These are phyloP conservation scores for Xenopus petersii DNA, from an alignment of 2,797 vertebrate species.

Conservation along the genomic window DNA sequence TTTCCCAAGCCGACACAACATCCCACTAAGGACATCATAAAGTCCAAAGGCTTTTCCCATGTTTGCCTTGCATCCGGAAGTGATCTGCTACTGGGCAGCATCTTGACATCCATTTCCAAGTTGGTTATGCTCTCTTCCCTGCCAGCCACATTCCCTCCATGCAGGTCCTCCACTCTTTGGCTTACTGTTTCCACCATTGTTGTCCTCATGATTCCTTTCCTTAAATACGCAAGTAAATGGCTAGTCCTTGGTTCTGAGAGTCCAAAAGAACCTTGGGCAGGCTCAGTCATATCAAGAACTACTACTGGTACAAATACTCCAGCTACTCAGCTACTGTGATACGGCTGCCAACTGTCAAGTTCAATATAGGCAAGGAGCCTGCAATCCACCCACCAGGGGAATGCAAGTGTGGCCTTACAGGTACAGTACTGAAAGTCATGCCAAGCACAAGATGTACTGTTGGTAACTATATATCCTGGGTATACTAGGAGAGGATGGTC, in stretches of 20 bases:
- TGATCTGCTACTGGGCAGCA: background rate
- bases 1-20: slow-evolving; percentile 92
- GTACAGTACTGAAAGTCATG: too few species aligned
- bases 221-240: background rate
- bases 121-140: slow-evolving; percentile 47
- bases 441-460: too few species aligned
- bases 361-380: too few species aligned
- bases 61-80: slow-evolving; percentile 75
- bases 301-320: too few species aligned
- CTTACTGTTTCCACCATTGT: slow-evolving; percentile 8
- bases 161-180: slow-evolving; percentile 11
- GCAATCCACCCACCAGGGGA: too few species aligned
- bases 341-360: too few species aligned
- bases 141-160: slow-evolving; percentile 32
- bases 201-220: background rate
- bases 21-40: slow-evolving; percentile 94
- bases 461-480: too few species aligned
- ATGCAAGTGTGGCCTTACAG: too few species aligned
- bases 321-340: too few species aligned
- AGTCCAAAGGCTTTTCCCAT: slow-evolving; percentile 92
- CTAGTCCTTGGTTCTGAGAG: background rate
- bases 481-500: too few species aligned
- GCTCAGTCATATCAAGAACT: too few species aligned
- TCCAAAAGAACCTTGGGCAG: too few species aligned
- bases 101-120: slow-evolving; percentile 34